These are phyloP conservation scores for Cylas formicarius DNA, from an alignment of 1,140 invertebrate genomes.

Conservation along the genomic window DNA sequence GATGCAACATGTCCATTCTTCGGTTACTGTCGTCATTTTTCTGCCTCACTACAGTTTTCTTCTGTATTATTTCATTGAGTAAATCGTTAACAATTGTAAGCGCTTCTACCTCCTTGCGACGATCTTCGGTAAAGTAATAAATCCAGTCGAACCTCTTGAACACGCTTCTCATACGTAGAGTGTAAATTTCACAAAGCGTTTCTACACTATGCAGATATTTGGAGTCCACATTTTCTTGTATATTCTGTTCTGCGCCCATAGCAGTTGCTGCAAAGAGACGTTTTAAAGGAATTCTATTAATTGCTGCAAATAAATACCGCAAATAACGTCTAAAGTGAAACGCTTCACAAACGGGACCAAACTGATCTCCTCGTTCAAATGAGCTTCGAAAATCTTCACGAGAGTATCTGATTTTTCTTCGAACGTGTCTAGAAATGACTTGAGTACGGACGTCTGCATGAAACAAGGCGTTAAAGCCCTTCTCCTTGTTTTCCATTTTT, in stretches of 20 bases:
- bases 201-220: constrained; percentile 6
- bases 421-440: constrained; percentile 11
- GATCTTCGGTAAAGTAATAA: constrained; percentile 12
- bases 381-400: constrained; percentile 2
- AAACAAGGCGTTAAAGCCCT: constrained; percentile 14
- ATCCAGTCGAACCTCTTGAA: constrained; percentile 11
- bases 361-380: constrained; percentile 4
- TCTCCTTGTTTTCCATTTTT: constrained; percentile 19
- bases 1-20: constrained; percentile 11
- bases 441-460: constrained; percentile 1
- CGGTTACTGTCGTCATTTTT: neutral
- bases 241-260: constrained; percentile 8
- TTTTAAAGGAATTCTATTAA: too few relatives aligned
- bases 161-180: neutral
- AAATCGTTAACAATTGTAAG: constrained; percentile 8
- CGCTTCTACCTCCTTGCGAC: constrained; percentile 4
- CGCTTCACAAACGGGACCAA: constrained; percentile 12
- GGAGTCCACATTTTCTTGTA: constrained; percentile 2
- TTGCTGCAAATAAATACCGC: too few relatives aligned
- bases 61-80: constrained; percentile 12
- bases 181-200: constrained; percentile 12
- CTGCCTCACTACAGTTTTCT: neutral
- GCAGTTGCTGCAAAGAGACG: constrained; percentile 18
- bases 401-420: constrained; percentile 11
- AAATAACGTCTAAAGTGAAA: constrained; percentile 18